phyloP scores from a whole-genome alignment of 2,888 invertebrate species.

The Sthenelais limicola region DNA sequence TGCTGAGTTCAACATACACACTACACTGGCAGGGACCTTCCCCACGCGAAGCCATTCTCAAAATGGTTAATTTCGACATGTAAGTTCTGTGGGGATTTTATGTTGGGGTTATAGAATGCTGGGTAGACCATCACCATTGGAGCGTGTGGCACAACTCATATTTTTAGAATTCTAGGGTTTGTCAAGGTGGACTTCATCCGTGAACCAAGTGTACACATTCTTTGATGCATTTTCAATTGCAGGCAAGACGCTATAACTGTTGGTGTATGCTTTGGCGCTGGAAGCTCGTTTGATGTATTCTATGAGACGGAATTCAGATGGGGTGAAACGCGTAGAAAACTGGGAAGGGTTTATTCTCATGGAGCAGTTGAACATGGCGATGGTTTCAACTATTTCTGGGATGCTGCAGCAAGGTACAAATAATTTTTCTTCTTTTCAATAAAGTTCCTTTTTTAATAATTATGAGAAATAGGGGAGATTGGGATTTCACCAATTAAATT shows the following conservation, averaged over 20 bases:
- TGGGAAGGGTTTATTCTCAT: background rate
- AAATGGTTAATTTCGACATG: constrained; percentile 9
- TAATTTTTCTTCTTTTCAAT: too few species aligned
- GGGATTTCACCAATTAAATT: too few species aligned
- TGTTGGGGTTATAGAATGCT: too few species aligned
- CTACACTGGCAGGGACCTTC: background rate
- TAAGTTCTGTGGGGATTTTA: background rate
- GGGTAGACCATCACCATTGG: too few species aligned
- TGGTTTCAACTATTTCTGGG: background rate
- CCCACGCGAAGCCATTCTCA: background rate
- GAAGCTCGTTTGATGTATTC: background rate
- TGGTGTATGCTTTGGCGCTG: background rate
- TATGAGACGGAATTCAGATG: background rate
- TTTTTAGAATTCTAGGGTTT: background rate
- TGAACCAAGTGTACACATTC: too few species aligned
- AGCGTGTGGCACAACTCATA: background rate
- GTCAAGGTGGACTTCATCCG: too few species aligned
- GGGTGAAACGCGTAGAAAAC: background rate
- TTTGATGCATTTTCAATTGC: background rate
- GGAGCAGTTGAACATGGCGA: background rate
- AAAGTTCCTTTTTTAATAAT: too few species aligned
- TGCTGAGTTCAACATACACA: background rate
- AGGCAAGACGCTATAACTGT: background rate
- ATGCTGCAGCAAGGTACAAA: background rate
- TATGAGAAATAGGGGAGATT: too few species aligned